Evolutionary conservation across 2,113 vertebrate genomes (phyloP), one percentile per base, ranked within the genome.

Genomic region (Tiliqua scincoides): DNA sequence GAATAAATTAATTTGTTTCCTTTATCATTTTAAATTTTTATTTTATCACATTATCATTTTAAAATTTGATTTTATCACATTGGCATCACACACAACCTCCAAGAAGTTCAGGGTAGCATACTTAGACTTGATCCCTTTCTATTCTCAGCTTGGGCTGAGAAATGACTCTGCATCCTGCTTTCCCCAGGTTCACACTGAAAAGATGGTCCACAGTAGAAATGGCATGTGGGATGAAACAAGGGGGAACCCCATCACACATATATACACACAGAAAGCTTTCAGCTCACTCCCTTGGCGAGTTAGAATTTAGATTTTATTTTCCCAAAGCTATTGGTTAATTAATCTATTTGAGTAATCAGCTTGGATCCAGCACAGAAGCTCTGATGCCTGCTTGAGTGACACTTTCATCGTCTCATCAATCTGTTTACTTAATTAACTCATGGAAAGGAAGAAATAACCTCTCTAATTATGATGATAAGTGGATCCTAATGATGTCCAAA

Each of bases 371-470:
- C 0, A 0, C 3, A 81, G 83, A 87, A 83, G 81, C 86, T 89
- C 72, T 76, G 48, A 23, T 86, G 68, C 71, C 54, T 1, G 25
- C 77, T 77, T 92, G 93, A 94, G 11, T 91, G 93, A 88, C 35
- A 0, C 78, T 48, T 91, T 94, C 89, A 83, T 91, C 89, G 91
- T 93, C 91, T 85, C 88, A 92, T 85, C 93, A 90, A 87, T 94
- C 91, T 94, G 68, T 71, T 87, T 87, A 87, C 85, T 85, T 94
- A 93, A 94, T 94, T 94, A 94, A 87, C 77, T 74, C 48, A 85
- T 74, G 78, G 89, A 1, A 40, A 92, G 68, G 43, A 89, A 87
- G 86, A 81, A 91, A 84, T 86, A 48, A 35, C 63, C 91, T 87
- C 89, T 85, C 89, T 92, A 90, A 93, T 91, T 94, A 94, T 92